A percentile compares a stretch with the other conserved stretches of the same genome.
phyloP scores from a whole-genome alignment of 2,888 invertebrate species.

The Parnassius orleans region DNA sequence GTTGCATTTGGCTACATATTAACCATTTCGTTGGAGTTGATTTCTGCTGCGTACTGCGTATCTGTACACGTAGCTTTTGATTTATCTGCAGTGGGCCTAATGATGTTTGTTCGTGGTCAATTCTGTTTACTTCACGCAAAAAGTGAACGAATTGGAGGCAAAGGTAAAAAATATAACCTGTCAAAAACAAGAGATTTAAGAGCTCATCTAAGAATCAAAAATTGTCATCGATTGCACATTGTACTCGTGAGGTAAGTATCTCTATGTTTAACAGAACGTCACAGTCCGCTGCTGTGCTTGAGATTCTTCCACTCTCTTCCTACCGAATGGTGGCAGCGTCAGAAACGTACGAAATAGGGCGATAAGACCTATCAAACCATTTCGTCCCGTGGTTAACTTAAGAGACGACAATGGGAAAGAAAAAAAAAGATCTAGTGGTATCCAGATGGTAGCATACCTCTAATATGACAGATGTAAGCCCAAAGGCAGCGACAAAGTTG shows the following conservation, averaged over 20 bases:
- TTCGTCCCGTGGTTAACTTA: too few species aligned
- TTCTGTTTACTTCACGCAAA: constrained; percentile 48
- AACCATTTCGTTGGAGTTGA: constrained; percentile 44
- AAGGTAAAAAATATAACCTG: constrained; percentile 37
- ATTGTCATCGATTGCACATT: constrained; percentile 49
- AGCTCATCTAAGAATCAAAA: constrained; percentile 53
- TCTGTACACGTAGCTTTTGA: constrained; percentile 57
- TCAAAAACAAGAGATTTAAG: constrained; percentile 44
- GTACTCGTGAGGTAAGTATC: constrained; percentile 52
- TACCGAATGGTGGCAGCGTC: too few species aligned
- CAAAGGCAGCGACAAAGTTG: too few species aligned
- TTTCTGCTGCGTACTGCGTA: constrained; percentile 54
- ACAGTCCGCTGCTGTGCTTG: too few species aligned
- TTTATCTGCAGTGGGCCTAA: constrained; percentile 50
- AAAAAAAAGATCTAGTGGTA: too few species aligned
- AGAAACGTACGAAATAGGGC: too few species aligned
- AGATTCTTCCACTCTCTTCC: too few species aligned
- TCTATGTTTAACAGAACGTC: not conserved
- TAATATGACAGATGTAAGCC: too few species aligned
- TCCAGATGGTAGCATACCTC: too few species aligned
- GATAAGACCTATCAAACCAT: too few species aligned
- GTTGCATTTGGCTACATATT: constrained; percentile 44
- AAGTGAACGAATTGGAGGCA: constrained; percentile 53
- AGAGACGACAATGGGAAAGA: too few species aligned
- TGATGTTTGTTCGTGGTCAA: constrained; percentile 64